Evolutionary conservation across 2,888 invertebrate genomes (phyloP).

Genomic region (Ischnus inquisitorius): DNA sequence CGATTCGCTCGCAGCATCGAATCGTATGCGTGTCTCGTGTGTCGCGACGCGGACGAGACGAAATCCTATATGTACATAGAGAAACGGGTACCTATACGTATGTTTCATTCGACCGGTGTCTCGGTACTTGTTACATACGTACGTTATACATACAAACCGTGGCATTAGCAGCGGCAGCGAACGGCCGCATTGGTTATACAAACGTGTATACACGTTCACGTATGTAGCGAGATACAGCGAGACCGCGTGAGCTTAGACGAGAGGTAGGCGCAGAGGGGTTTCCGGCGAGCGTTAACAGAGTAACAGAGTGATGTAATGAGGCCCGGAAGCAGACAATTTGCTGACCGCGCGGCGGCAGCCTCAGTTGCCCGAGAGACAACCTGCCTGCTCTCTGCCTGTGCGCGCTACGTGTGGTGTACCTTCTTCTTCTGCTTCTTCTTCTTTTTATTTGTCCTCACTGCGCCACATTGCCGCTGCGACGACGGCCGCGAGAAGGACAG

Average conservation of each 20-base stretch:
- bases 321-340: conserved; percentile 86
- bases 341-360: conserved; percentile 83
- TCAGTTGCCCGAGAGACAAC: conserved; percentile 85
- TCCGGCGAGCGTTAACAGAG: conserved; percentile 86
- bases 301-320: conserved; percentile 86
- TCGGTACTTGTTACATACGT: conserved; percentile 19
- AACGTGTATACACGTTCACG: conserved; percentile 25
- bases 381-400: conserved; percentile 79
- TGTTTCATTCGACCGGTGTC: conserved; percentile 4
- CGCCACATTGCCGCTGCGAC: background rate
- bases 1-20: background rate
- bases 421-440: conserved; percentile 45
- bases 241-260: conserved; percentile 81
- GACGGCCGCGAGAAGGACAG: background rate
- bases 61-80: conserved; percentile 7
- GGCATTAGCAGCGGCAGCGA: conserved; percentile 57
- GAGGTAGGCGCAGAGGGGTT: conserved; percentile 84
- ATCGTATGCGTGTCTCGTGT: conserved; percentile 22
- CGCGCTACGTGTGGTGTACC: conserved; percentile 54
- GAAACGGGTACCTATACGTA: conserved; percentile 19
- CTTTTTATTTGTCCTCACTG: background rate
- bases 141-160: conserved; percentile 66
- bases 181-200: conserved; percentile 3
- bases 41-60: conserved; percentile 19
- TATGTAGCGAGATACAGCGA: conserved; percentile 38